Base-by-base conservation (phyloP, 2,113 vertebrate species). In the Rhinopomastus cyanomelas region DNA sequence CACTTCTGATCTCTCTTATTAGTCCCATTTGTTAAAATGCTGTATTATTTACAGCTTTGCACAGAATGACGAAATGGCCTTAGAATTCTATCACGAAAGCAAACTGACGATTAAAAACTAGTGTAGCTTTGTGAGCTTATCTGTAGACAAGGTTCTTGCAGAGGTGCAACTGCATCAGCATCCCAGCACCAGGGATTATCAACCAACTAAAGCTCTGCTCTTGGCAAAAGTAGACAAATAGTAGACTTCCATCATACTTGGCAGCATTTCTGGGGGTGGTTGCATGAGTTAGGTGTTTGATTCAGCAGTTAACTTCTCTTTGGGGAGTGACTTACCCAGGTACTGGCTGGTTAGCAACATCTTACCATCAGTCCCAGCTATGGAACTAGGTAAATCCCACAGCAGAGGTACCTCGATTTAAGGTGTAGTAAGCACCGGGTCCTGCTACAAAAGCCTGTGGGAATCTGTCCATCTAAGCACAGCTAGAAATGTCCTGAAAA, bases 1-100 rank as follows among this genome's bases (percentile, higher is more conserved):
- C 53, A 88, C 76, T 91, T 89, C 65, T 87, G 68, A 85, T 94
- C 87, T 89, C 48, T 85, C 76, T 92, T 89, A 93, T 88, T 92
- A 83, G 65, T 83, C n/a, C 75, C 72, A 92, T 90, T 92, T 81
- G 75, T 89, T 93, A 92, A 95, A 94, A 87, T 46, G 51, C 11
- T 81, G 16, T 56, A 80, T 89, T 96, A 89, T 66, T 83, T 91
- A 71, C 69, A 82, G 64, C 60, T 88, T 85, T 83, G 26, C 48
- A 91, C 29, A 60, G 60, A 74, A 46, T 46, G 30, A 81, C 49
- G 23, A 89, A 87, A 73, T 36, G 29, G 64, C 9, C 36, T 87
- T 62, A 80, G 49, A 92, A 88, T 74, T 94, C 44, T 16, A 68
- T 77, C 53, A 81, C 26, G 23, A 74, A 90, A 77, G 20, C 21